Base-by-base conservation (phyloP, 2,797 vertebrate species). In the Tadarida brasiliensis region DNA sequence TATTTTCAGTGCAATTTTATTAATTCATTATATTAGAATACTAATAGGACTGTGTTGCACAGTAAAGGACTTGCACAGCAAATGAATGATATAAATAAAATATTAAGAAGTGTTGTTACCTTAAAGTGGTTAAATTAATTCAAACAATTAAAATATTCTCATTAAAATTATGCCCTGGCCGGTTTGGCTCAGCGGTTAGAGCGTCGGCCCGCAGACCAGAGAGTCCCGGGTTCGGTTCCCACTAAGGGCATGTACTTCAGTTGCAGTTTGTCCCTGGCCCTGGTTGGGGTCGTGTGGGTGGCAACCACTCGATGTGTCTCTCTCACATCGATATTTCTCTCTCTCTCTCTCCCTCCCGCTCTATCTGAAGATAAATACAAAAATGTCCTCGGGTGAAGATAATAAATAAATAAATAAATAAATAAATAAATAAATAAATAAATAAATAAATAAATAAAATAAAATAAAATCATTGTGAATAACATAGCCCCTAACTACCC, bases 1-100 rank as follows among this genome's bases (percentile, higher is more conserved):
- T 70, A 28, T 63, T 92, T 90, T 85, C 84, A 94, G 65, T 73
- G 91, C 87, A 90, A 80, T 87, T 76, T 91, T 94, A 96, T 82
- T 65, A 95, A 86, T 57, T n/a, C 33, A 80, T 65, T 92, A 51
- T 28, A 91, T 47, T 33, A 80, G n/a, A 81, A 90, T 88, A 94
- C 35, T 80, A 93, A 85, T 1, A 94, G 56, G 57, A 87, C 17
- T 57, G 16, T 30, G 47, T 35, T 92, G 28, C 14, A 83, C 2
- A 93, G 54, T 85, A 65, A 96, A 91, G 39, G 19, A 73, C 11
- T 83, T 91, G 28, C 11, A 95, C 1, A 71, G 39, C 84, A 96
- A 81, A 82, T 44, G 11, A 86, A 83, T 76, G 59, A 56, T 74
- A 78, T 76, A 17, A 97, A 91, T 44, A 95, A 88, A 84, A 85